phyloP scores from a whole-genome alignment of 1,140 invertebrate species.

The Pseudomyrmex flavicornis region DNA sequence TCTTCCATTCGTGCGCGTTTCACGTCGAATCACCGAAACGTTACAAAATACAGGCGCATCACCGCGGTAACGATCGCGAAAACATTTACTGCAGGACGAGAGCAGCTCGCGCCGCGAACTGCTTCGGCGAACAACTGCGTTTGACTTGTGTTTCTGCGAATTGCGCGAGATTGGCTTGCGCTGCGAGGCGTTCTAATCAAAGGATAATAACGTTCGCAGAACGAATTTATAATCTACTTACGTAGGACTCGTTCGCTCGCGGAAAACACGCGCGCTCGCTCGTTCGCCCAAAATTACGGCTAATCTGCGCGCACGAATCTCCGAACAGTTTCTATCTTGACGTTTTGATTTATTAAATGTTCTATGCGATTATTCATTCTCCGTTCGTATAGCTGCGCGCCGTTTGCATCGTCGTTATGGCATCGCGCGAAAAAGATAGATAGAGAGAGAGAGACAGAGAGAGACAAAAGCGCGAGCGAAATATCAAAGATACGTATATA shows the following conservation, averaged over 20 bases:
- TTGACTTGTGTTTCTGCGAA: constrained; percentile 42
- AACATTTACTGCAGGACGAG: constrained; percentile 41
- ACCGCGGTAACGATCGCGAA: constrained; percentile 54
- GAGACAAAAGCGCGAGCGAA: constrained; percentile 14
- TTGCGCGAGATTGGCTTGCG: constrained; percentile 43
- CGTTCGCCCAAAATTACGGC: constrained; percentile 57
- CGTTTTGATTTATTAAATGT: constrained; percentile 68
- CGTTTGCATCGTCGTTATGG: constrained; percentile 6
- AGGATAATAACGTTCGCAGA: constrained; percentile 64
- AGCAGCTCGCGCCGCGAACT: background rate
- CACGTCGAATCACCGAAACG: constrained; percentile 58
- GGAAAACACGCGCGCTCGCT: constrained; percentile 41
- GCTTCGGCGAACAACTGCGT: constrained; percentile 22
- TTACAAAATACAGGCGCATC: constrained; percentile 50
- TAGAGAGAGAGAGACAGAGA: too few species aligned
- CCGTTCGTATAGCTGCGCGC: constrained; percentile 43
- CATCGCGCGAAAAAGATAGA: background rate
- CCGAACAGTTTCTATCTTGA: constrained; percentile 34
- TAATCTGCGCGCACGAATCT: constrained; percentile 63
- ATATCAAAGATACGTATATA: constrained; percentile 45
- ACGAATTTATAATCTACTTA: constrained; percentile 70
- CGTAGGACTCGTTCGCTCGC: constrained; percentile 6
- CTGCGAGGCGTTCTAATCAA: constrained; percentile 60
- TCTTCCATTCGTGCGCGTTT: constrained; percentile 51
- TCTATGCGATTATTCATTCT: constrained; percentile 47